Conservation (phyloP, 2,888 invertebrate species). For the Mythimna albipuncta region DNA sequence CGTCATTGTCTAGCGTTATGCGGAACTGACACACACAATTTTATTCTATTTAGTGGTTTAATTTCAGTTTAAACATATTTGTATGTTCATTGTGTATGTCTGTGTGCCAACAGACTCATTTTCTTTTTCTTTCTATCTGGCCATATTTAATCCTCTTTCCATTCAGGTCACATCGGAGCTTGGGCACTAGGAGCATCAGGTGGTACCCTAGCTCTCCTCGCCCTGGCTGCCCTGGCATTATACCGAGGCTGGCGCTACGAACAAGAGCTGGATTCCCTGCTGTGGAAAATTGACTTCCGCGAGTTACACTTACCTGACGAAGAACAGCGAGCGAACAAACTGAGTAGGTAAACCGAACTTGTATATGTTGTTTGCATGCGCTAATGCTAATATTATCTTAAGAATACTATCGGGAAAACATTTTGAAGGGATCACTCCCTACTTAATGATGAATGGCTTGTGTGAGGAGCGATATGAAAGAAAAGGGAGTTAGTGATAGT, state of each 20-base stretch:
- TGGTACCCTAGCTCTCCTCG: conserved; percentile 93
- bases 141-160: not conserved
- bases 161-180: conserved; percentile 94
- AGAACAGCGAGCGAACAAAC: conserved; percentile 86
- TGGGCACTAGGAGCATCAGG: conserved; percentile 96
- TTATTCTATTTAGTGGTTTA: too few species aligned
- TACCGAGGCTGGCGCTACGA: conserved; percentile 98
- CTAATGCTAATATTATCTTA: conserved; percentile 26
- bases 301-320: conserved; percentile 94
- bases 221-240: conserved; percentile 94
- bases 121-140: not conserved
- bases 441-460: too few species aligned
- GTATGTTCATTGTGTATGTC: too few species aligned
- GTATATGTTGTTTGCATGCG: conserved; percentile 84
- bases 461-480: too few species aligned
- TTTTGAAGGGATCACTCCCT: too few species aligned
- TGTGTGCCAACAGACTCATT: too few species aligned
- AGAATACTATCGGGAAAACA: not conserved
- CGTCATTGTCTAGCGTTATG: too few species aligned
- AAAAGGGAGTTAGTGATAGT: too few species aligned
- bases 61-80: too few species aligned
- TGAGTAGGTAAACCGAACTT: conserved; percentile 90
- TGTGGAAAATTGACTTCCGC: conserved; percentile 98
- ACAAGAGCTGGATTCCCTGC: conserved; percentile 97
- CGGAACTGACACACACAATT: too few species aligned